phyloP scores from a whole-genome alignment of 2,888 invertebrate species.

The Onthophagus sagittarius region DNA sequence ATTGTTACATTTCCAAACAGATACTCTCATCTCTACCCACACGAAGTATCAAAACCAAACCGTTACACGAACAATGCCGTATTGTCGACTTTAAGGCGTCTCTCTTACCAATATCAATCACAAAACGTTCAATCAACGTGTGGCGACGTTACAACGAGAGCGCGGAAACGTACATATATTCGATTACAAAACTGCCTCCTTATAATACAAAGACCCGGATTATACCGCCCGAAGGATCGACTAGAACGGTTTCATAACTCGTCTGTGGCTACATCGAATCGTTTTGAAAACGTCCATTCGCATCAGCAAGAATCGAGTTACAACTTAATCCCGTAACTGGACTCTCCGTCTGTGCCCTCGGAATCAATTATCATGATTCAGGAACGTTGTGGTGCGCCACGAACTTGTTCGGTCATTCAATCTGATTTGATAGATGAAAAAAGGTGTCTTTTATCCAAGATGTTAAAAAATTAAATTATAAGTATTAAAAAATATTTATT shows the following conservation, averaged over 20 bases:
- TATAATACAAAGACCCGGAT: neutral
- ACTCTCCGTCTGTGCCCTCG: neutral
- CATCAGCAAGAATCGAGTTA: constrained; percentile 9
- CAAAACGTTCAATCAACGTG: constrained; percentile 9
- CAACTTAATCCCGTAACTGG: constrained; percentile 13
- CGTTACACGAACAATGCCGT: neutral
- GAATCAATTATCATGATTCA: constrained; percentile 3
- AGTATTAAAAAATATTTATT: too few species aligned
- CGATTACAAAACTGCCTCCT: constrained; percentile 7
- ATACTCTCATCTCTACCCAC: neutral
- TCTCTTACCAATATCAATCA: neutral
- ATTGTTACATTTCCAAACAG: neutral
- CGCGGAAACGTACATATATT: neutral
- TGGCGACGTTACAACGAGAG: neutral
- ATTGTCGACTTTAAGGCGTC: neutral
- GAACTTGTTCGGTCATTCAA: too few species aligned
- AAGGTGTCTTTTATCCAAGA: too few species aligned
- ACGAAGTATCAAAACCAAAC: neutral
- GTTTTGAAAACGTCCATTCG: constrained; percentile 9
- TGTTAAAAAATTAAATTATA: too few species aligned
- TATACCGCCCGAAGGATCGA: neutral
- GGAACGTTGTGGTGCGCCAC: neutral
- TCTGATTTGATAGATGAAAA: too few species aligned
- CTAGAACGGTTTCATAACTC: neutral
- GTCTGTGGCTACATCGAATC: neutral